Evolutionary conservation across 1,140 invertebrate species (phyloP), one percentile per base, ranked within the genome.

Genomic region (Drosophila prosaltans): DNA sequence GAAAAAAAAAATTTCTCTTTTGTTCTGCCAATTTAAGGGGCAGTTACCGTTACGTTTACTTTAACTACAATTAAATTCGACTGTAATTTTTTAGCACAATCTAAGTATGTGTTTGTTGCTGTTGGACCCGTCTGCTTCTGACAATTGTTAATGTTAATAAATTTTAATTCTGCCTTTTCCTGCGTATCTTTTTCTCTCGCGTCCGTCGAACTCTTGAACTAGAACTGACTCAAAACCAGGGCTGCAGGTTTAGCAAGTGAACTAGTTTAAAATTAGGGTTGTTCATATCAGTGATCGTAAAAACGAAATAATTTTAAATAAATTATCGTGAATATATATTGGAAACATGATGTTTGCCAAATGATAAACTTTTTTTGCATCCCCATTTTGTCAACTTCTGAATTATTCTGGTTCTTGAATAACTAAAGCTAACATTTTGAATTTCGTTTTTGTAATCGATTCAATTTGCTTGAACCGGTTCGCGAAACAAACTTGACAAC

Each of bases 1-100:
- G 78, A 78, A 75, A 65, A 72, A 65, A 72, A 79, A 81, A 83
- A 79, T 88, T 82, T 86, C 76, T 80, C 82, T 86, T 86, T 86
- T 88, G 83, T 86, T 86, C 72, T 58, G 54, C 60, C 39, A 36
- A 9, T 69, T 59, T 9, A 41, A 26, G 54, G 54, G 39, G 32
- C 9, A 41, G 36, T 62, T 74, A 75, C 45, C 58, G 28, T 40
- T n/a, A 21, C 11, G 58, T 39, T 45, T 39, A 32, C 72, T 68
- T 39, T 6, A 11, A 26, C 30, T 61, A 26, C 55, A 8, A 10
- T 10, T 26, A 55, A 3, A 26, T 24, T 11, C 16, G 1, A n/a
- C 8, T 39, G 43, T 39, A 32, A 39, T 36, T 72, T 26, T 51
- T 2, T 16, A 26, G 9, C 45, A 51, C 45, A 51, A 51, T 32